phyloP scores from a whole-genome alignment of 2,797 vertebrate species.

The Antrozous pallidus region DNA sequence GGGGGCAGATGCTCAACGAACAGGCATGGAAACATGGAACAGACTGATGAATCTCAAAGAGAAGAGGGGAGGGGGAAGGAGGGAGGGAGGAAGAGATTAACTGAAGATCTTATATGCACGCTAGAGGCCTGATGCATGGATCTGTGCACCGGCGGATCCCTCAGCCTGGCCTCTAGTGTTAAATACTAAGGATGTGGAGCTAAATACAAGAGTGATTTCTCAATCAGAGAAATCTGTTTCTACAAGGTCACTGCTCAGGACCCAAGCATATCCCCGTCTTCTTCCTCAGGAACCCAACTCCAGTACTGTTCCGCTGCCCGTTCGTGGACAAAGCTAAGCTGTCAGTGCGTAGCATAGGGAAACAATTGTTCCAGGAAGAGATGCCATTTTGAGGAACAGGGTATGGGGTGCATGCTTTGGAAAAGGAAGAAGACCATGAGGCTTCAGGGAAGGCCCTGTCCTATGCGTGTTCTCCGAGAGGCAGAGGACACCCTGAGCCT shows the following conservation, averaged over 20 bases:
- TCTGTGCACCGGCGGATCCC: too few relatives aligned
- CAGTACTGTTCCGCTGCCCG: background rate
- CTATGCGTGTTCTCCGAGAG: background rate
- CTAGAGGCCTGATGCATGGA: too few relatives aligned
- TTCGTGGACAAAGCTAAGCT: background rate
- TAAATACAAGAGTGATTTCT: conserved; percentile 15
- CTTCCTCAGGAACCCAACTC: background rate
- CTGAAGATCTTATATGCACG: too few relatives aligned
- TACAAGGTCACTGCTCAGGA: background rate
- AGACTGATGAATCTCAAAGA: too few relatives aligned
- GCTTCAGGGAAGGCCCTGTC: background rate
- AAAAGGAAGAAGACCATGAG: conserved; percentile 1
- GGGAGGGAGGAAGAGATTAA: too few relatives aligned
- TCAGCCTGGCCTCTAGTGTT: background rate
- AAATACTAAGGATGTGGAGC: background rate
- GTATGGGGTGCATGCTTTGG: background rate
- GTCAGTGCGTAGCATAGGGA: background rate
- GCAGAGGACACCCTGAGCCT: background rate
- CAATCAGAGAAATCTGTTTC: background rate
- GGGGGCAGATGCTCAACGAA: too few relatives aligned
- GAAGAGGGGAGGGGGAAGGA: too few relatives aligned
- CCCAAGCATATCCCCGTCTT: background rate
- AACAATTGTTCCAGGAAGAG: background rate
- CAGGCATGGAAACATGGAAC: too few relatives aligned
- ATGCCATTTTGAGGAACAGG: background rate